Conservation (phyloP, 1,140 invertebrate genomes). For the Philopotamus ludificatus region DNA sequence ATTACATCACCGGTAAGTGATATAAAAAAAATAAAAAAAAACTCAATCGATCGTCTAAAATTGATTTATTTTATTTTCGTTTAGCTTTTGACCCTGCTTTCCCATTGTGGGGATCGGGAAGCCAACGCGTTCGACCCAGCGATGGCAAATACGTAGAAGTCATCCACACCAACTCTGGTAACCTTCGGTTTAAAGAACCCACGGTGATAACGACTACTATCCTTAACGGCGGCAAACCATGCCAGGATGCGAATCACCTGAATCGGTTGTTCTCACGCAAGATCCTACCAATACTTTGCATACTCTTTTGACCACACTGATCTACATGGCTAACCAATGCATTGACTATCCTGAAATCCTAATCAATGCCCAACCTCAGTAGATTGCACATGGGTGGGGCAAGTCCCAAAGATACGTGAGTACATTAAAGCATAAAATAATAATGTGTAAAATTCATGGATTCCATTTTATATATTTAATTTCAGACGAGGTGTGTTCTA, state of each 20-base stretch:
- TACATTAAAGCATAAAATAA: too few relatives aligned
- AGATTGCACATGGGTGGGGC: slow-evolving; percentile 46
- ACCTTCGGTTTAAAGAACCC: slow-evolving; percentile 40
- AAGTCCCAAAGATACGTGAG: slow-evolving; percentile 23
- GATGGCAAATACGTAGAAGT: slow-evolving; percentile 67
- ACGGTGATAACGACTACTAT: slow-evolving; percentile 57
- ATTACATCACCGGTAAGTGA: slow-evolving; percentile 32
- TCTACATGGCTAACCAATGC: slow-evolving; percentile 50
- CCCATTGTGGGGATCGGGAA: slow-evolving; percentile 52
- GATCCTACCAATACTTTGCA: slow-evolving; percentile 56
- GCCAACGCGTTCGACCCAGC: slow-evolving; percentile 43
- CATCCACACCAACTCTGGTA: slow-evolving; percentile 65
- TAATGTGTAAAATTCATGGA: too few relatives aligned
- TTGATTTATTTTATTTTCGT: slow-evolving; percentile 2
- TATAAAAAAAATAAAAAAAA: background rate
- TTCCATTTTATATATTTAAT: slow-evolving; percentile 5
- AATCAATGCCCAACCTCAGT: slow-evolving; percentile 42
- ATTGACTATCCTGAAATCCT: slow-evolving; percentile 41
- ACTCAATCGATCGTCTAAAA: slow-evolving; percentile 2
- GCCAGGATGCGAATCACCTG: slow-evolving; percentile 47
- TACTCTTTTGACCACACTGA: slow-evolving; percentile 54
- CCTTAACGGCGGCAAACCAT: slow-evolving; percentile 56
- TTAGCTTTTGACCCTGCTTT: slow-evolving; percentile 65
- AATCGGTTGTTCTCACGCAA: slow-evolving; percentile 53
- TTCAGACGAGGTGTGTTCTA: slow-evolving; percentile 22